Evolutionary conservation across 1,140 invertebrate species (phyloP), one percentile per base, ranked within the genome.

Genomic region (Hydropsyche tenuis): DNA sequence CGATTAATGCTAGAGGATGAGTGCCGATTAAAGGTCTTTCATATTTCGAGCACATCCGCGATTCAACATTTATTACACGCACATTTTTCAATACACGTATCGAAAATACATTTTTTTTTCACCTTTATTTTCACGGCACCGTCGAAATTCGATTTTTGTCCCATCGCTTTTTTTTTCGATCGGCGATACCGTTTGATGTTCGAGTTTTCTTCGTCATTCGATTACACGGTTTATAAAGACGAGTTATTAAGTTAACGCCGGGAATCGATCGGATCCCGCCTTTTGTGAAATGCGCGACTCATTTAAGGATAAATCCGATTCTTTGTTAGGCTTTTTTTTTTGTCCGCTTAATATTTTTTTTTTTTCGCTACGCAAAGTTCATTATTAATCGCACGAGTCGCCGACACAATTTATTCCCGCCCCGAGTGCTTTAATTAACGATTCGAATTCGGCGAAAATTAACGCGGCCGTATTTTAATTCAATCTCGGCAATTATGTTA

Each of bases 1-100:
- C 56, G 56, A 60, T 60, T 60, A 60, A 60, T 60, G 22, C 56
- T 4, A 25, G 22, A 60, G 56, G 56, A 60, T 60, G 56, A 60
- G 23, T 20, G 56, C 9, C 22, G 20, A 60, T 53, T 60, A 22
- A 60, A 25, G 22, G 56, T 23, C 56, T 23, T 60, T 60, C 22
- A 14, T 25, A 25, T 60, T 60, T 60, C 30, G 30, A 37, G 30
- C 3, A 37, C 30, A 37, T 37, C 30, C 3, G 3, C 30, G 30
- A 60, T 25, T 12, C 18, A 12, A 60, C 12, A 56, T 23, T 16
- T 56, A 56, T 56, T 53, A 25, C 22, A 60, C 7, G 23, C 25
- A 25, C 23, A 60, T 25, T 22, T 60, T 37, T 37, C 30, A 37
- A 37, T 37, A 9, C n/a, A n/a, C 3, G 30, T 37, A 37, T 37